Base-by-base conservation (phyloP, 2,888 invertebrate genomes). In the Villa cingulata region DNA sequence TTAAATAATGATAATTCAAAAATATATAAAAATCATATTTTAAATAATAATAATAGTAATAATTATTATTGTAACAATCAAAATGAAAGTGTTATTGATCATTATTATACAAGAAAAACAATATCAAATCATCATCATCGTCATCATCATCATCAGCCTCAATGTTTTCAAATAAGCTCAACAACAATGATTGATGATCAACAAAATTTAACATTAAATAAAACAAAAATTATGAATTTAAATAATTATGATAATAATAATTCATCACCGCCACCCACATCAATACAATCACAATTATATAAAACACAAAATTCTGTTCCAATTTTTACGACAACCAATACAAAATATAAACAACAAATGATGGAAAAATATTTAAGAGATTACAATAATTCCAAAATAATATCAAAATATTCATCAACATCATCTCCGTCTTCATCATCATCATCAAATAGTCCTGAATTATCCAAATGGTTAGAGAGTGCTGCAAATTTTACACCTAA, bases 401-500 rank as follows among this genome's bases (percentile, higher is more conserved):
- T 20, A 39, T 43, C 17, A 41, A 29, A 20, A 18, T 34, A 27
- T 37, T 37, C 42, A 39, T 46, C 52, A 27, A 40, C 46, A 10
- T 47, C 55, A 29, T 17, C 39, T 37, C 70, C 71, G 52, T 39
- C 45, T 16, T 38, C 41, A 45, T 45, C 56, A 4, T 46, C 56
- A 1, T 55, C 56, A 39, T 46, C 51, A 15, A 70, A 71, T 51
- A 78, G 78, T 3, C 72, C 80, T 37, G 75, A 82, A 59, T 71
- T 84, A 15, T 78, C 80, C 39, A 83, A 83, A 61, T 85, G 85
- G 85, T 63, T 83, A 42, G 81, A 83, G 60, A 84, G 83, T 59
- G 81, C 84, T 0, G 83, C 78, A 1, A 76, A 80, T 53, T 85
- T 83, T 62, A 78, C 78, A 53, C 84, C 83, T 1, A 77, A 78